phyloP scores from a whole-genome alignment of 92 coral and sea anemone species.

The Parazoanthus swiftii region DNA sequence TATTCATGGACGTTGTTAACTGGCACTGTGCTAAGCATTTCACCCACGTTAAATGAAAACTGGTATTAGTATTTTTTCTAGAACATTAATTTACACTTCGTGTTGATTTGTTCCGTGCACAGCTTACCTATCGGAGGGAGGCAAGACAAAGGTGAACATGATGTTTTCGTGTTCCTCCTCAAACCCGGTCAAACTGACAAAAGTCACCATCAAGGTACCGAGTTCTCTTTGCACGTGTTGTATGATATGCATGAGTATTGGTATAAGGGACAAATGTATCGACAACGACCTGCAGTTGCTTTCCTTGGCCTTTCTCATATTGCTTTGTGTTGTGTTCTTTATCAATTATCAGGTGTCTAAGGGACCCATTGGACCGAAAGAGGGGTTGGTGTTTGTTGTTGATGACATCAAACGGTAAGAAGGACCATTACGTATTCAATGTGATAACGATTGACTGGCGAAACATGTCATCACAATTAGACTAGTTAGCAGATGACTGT shows the following conservation, averaged over 20 bases:
- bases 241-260: not conserved
- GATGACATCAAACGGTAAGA: conserved; percentile 80
- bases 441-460: not conserved
- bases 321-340: not conserved
- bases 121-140: conserved; percentile 91
- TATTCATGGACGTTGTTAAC: no score
- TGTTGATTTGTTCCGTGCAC: not conserved
- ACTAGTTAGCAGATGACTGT: no score
- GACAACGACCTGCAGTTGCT: not conserved
- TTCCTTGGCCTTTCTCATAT: not conserved
- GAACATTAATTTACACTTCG: not conserved
- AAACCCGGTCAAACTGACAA: conserved; percentile 81
- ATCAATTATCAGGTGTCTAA: conserved; percentile 65
- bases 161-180: conserved; percentile 86
- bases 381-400: conserved; percentile 87
- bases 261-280: not conserved
- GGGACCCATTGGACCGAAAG: conserved; percentile 92
- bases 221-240: not conserved
- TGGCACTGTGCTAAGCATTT: not conserved
- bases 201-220: conserved; percentile 79
- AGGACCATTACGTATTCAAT: not conserved
- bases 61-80: not conserved
- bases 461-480: not conserved
- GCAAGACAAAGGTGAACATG: conserved; percentile 82
- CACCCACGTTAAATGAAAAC: not conserved